Base-by-base conservation (phyloP, 2,888 invertebrate genomes). In the Caenorhabditis sp. region DNA sequence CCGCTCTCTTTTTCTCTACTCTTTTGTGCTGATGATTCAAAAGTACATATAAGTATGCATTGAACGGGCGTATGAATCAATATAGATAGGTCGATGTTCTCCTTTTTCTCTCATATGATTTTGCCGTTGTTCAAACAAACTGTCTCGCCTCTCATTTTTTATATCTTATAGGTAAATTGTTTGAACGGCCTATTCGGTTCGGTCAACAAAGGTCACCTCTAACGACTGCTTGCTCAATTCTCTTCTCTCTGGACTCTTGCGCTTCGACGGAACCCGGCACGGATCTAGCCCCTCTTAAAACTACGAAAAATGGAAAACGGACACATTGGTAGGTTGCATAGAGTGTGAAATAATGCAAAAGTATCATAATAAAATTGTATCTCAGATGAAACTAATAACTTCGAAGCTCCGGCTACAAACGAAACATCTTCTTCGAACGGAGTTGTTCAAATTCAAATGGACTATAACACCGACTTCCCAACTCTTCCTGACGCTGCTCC, bases 391-490 rank as follows among this genome's bases (percentile, higher is more conserved):
- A 67, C 72, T 67, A 67, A 67, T 61, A 58, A 49, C 43, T 43
- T 43, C 17, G 43, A 43, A 43, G 57, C 64, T 54, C 63, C 70
- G 58, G 58, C 70, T 49, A 66, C 70, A 27, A 66, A 58, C 54
- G 70, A 51, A 53, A 66, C 26, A 49, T 70, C 31, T 19, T n/a
- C 53, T 14, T 53, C 57, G 19, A 58, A 36, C 36, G 57, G 36
- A 14, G 57, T 58, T 5, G 57, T 58, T 36, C 55, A 55, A 58
- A 70, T 43, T 17, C n/a, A 62, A 55, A 70, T 84, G 76, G 83
- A 84, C 71, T 84, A 84, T 72, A 71, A 58, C 49, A 78, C 81
- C 26, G 85, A 86, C 75, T 86, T 86, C 77, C 86, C 86, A 58
- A 74, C 82, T 21, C 78, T 86, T 62, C 86, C 86, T 6, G 76